A percentile compares a stretch with the other conserved stretches of the same genome.
phyloP scores from a whole-genome alignment of 2,113 vertebrate species.

The Tenrec ecaudatus region DNA sequence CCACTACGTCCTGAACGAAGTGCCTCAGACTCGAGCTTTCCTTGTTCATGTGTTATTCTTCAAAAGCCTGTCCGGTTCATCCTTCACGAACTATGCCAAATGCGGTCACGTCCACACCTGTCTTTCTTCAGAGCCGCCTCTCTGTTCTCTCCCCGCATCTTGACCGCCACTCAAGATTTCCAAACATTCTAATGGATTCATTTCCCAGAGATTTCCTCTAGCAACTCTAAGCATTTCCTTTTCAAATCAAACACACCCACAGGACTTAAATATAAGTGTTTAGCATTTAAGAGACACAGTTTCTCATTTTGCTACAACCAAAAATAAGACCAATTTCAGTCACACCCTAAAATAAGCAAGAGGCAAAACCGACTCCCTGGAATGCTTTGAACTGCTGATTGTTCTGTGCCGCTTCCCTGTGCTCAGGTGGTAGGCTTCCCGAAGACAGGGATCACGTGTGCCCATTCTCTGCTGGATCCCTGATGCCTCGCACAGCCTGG shows the following conservation, averaged over 20 bases:
- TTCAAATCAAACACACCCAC: background rate
- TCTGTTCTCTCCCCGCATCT: background rate
- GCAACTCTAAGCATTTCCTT: background rate
- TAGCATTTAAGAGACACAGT: background rate
- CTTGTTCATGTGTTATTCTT: background rate
- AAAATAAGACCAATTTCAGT: background rate
- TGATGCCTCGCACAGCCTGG: background rate
- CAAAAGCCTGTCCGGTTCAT: background rate
- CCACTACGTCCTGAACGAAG: background rate
- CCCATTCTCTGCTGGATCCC: background rate
- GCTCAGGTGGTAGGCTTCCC: background rate
- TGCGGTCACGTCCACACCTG: background rate
- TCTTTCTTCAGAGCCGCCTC: background rate
- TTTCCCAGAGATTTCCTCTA: background rate
- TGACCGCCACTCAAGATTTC: background rate
- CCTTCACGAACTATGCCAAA: background rate
- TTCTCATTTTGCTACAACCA: conserved; percentile 23
- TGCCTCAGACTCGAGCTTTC: background rate
- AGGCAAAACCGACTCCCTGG: background rate
- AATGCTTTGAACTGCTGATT: background rate
- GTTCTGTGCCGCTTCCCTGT: background rate
- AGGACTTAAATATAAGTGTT: background rate
- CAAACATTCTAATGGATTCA: background rate
- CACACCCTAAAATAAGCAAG: background rate
- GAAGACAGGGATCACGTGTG: background rate